phyloP scores from a whole-genome alignment of 2,797 vertebrate species.

The Darevskia mixta region DNA sequence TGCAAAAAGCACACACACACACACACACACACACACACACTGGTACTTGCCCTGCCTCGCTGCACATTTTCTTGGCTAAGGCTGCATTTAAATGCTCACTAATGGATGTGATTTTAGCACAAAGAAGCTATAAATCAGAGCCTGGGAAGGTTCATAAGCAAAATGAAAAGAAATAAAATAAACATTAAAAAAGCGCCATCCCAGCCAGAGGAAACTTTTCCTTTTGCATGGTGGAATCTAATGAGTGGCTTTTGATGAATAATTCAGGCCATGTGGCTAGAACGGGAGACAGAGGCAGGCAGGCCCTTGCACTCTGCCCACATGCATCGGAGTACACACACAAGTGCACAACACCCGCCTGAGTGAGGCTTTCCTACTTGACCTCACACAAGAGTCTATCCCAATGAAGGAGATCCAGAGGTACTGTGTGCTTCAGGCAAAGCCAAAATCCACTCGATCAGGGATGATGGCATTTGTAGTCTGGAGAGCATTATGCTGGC shows the following conservation, averaged over 20 bases:
- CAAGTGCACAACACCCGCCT: not conserved
- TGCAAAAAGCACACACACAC: not conserved
- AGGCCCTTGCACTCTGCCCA: not conserved
- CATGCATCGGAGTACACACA: not conserved
- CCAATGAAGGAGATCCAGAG: not conserved
- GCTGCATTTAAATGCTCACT: slow-evolving; percentile 1
- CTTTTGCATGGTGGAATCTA: not conserved
- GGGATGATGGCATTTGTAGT: too few relatives aligned
- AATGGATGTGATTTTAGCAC: not conserved
- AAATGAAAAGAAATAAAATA: slow-evolving; percentile 19
- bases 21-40: not conserved
- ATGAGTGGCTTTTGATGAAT: not conserved
- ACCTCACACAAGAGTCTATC: too few relatives aligned
- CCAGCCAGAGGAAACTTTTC: not conserved
- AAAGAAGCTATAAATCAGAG: not conserved
- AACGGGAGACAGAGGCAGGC: not conserved
- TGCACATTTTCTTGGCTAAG: slow-evolving; percentile 12
- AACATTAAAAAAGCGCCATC: not conserved
- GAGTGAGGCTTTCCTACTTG: not conserved
- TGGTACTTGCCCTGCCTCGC: not conserved
- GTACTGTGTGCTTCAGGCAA: not conserved
- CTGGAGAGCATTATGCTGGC: too few relatives aligned
- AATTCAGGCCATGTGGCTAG: not conserved
- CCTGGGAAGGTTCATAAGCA: not conserved
- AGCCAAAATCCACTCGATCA: not conserved